These are phyloP conservation scores for Coremacera marginata DNA, from an alignment of 2,888 invertebrate genomes.

Conservation along the genomic window DNA sequence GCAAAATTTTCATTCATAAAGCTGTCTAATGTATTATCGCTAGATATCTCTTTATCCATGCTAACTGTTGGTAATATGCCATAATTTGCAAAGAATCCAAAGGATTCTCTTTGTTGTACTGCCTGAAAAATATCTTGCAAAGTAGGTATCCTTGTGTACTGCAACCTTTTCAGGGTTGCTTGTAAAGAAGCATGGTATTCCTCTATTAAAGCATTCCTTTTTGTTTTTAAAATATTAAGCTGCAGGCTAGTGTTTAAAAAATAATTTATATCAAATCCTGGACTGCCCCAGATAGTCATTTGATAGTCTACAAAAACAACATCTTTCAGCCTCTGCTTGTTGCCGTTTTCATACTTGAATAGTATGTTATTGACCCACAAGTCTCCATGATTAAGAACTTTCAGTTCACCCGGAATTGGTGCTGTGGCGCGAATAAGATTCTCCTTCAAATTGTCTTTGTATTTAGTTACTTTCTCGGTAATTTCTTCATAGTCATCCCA, in stretches of 20 bases:
- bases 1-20: conserved; percentile 56
- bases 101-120: conserved; percentile 55
- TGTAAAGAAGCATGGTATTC: conserved; percentile 57
- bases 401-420: conserved; percentile 56
- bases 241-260: conserved; percentile 64
- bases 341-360: conserved; percentile 64
- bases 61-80: conserved; percentile 58
- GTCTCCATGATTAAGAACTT: conserved; percentile 71
- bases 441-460: conserved; percentile 50
- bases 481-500: conserved; percentile 70
- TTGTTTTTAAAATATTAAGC: conserved; percentile 56
- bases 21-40: conserved; percentile 59
- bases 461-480: conserved; percentile 59
- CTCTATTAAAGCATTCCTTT: conserved; percentile 57
- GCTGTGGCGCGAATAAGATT: conserved; percentile 55
- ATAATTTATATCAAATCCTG: conserved; percentile 67
- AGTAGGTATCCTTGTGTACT: conserved; percentile 53
- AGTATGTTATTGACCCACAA: conserved; percentile 72
- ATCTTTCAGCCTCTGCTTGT: conserved; percentile 45
- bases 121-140: conserved; percentile 57
- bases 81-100: conserved; percentile 61
- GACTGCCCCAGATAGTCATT: conserved; percentile 62
- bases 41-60: conserved; percentile 57
- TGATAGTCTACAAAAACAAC: conserved; percentile 64
- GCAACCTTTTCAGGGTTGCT: conserved; percentile 51